Percentiles rank a stretch among this genome's conserved stretches.
Evolutionary conservation across 2,113 vertebrate species (phyloP).

Genomic region (Lichenostomus cassidix): DNA sequence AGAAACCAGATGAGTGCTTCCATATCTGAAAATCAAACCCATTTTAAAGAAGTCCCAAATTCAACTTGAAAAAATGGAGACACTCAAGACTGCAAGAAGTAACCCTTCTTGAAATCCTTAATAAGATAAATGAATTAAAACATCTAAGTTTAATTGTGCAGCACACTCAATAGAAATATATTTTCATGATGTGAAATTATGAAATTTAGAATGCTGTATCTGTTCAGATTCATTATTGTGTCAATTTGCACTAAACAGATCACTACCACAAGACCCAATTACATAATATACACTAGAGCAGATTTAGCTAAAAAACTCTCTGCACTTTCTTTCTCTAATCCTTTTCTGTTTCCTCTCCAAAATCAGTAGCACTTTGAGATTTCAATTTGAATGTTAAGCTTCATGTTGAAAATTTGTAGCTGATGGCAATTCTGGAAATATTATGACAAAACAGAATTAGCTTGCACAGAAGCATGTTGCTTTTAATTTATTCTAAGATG

Average conservation of each 20-base stretch:
- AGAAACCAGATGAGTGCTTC: background rate
- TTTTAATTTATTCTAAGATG: background rate
- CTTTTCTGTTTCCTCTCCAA: background rate
- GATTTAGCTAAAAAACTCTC: background rate
- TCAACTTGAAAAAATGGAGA: background rate
- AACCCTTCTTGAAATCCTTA: background rate
- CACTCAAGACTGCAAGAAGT: background rate
- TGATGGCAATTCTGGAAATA: constrained; percentile 20
- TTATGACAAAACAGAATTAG: background rate
- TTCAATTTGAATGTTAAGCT: background rate
- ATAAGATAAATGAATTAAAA: background rate
- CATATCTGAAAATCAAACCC: background rate
- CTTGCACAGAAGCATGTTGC: background rate
- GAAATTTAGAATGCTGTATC: background rate
- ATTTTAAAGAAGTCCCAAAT: background rate
- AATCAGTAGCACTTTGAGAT: background rate
- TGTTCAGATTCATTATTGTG: background rate
- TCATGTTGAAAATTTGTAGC: constrained; percentile 11
- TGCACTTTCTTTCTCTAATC: background rate
- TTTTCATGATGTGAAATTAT: background rate
- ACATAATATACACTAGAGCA: background rate
- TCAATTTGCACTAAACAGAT: background rate
- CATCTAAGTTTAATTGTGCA: background rate
- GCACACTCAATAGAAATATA: background rate
- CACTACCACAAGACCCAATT: background rate